These are phyloP conservation scores for Ctenosaura bakeri DNA, from an alignment of 2,797 vertebrate species.

Conservation along the genomic window DNA sequence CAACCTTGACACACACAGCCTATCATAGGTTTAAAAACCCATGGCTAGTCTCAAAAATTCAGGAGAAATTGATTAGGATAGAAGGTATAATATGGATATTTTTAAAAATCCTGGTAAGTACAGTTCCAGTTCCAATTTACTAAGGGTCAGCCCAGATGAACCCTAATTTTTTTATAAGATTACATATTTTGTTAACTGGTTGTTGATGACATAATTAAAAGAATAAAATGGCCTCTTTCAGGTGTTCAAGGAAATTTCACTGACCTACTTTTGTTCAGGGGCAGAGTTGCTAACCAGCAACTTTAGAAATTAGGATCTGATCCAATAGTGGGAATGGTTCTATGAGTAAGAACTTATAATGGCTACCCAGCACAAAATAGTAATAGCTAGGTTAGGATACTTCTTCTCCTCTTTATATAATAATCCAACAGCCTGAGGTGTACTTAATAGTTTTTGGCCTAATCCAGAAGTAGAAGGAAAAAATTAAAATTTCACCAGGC, in stretches of 20 bases:
- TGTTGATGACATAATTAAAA: constrained; percentile 7
- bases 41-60: no score
- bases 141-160: not conserved
- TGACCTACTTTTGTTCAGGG: not conserved
- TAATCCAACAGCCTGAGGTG: constrained; percentile 35
- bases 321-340: constrained; percentile 7
- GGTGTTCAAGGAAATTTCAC: constrained; percentile 22
- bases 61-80: no score
- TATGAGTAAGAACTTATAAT: constrained; percentile 19
- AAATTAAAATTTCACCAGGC: constrained; percentile 55
- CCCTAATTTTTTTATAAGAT: not conserved
- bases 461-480: constrained; percentile 29
- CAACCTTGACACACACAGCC: no score
- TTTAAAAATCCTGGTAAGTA: no score
- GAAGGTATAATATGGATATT: no score
- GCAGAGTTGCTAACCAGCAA: constrained; percentile 28
- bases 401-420: constrained; percentile 25
- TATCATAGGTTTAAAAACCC: no score
- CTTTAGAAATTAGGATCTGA: constrained; percentile 10
- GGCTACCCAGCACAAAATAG: not conserved
- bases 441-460: constrained; percentile 28
- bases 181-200: constrained; percentile 21
- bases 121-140: no score
- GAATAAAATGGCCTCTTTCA: constrained; percentile 1
- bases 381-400: not conserved